These are phyloP conservation scores for Amblyopsis rosae DNA, from an alignment of 2,113 vertebrate genomes.

Conservation along the genomic window DNA sequence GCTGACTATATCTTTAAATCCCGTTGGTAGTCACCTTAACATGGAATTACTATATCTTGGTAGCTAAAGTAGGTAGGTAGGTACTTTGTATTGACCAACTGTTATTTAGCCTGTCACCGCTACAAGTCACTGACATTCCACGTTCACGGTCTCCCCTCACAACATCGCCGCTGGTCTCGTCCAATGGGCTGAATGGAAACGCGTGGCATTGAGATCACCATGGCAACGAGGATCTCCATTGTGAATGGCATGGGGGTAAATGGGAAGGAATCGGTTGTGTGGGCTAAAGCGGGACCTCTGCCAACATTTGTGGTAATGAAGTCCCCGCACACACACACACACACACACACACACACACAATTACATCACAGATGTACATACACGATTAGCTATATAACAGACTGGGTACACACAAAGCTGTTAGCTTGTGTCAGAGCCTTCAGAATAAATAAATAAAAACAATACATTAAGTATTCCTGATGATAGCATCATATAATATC, in stretches of 20 bases:
- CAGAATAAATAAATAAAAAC: slow-evolving; percentile 68
- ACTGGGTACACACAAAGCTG: slow-evolving; percentile 24
- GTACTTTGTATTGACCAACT: too few relatives aligned
- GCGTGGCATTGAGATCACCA: slow-evolving; percentile 56
- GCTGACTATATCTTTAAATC: too few relatives aligned
- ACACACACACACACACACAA: slow-evolving; percentile 34
- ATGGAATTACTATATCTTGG: too few relatives aligned
- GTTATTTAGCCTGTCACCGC: too few relatives aligned
- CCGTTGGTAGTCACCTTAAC: too few relatives aligned
- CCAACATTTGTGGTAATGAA: slow-evolving; percentile 45
- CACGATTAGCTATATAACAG: slow-evolving; percentile 45
- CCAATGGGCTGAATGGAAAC: too few relatives aligned
- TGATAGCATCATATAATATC: slow-evolving; percentile 21
- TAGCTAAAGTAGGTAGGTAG: too few relatives aligned
- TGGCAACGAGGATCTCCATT: slow-evolving; percentile 62
- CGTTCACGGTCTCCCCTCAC: too few relatives aligned
- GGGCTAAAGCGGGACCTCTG: slow-evolving; percentile 17
- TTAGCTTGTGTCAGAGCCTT: slow-evolving; percentile 29
- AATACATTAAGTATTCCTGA: slow-evolving; percentile 45
- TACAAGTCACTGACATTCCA: too few relatives aligned
- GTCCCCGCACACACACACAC: slow-evolving; percentile 22
- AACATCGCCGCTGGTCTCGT: too few relatives aligned
- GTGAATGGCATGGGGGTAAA: slow-evolving; percentile 36
- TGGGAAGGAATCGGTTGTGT: slow-evolving; percentile 49
- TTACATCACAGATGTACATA: slow-evolving; percentile 45